Percentiles rank a stretch among this genome's conserved stretches.
phyloP scores from a whole-genome alignment of 2,113 vertebrate genomes.

The Zosterops borbonicus region DNA sequence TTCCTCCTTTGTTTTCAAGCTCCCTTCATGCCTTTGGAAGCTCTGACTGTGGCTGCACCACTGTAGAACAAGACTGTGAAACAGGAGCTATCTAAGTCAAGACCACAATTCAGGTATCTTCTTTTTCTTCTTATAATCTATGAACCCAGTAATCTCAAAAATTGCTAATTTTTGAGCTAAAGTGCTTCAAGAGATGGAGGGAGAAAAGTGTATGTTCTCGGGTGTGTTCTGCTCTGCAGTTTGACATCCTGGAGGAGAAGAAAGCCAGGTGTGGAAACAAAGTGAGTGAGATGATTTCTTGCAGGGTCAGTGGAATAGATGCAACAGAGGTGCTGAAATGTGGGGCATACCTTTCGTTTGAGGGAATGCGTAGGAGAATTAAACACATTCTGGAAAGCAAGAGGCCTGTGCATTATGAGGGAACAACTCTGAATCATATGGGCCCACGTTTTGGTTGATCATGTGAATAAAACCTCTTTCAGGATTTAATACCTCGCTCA shows the following conservation, averaged over 20 bases:
- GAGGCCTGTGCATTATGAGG: not conserved
- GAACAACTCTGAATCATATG: not conserved
- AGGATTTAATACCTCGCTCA: not conserved
- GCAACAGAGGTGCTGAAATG: conserved; percentile 29
- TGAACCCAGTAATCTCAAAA: not conserved
- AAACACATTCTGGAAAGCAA: not conserved
- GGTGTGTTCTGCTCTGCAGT: not conserved
- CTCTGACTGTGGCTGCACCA: not conserved
- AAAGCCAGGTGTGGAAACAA: conserved; percentile 48
- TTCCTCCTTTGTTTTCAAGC: not conserved
- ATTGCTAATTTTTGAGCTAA: not conserved
- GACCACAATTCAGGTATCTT: not conserved
- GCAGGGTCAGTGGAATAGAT: not conserved
- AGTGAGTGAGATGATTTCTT: not conserved
- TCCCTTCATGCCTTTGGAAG: not conserved
- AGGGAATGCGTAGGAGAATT: conserved; percentile 1
- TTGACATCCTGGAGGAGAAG: conserved; percentile 11
- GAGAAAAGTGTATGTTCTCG: not conserved
- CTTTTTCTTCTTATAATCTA: not conserved
- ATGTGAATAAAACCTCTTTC: not conserved
- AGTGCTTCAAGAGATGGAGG: not conserved
- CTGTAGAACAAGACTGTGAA: not conserved
- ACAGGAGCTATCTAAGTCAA: not conserved
- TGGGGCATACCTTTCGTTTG: conserved; percentile 1
- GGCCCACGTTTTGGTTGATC: not conserved